Percentiles rank a stretch among this genome's conserved stretches.
These are phyloP conservation scores for Gavia stellata DNA, from an alignment of 2,113 vertebrate species.

Conservation along the genomic window DNA sequence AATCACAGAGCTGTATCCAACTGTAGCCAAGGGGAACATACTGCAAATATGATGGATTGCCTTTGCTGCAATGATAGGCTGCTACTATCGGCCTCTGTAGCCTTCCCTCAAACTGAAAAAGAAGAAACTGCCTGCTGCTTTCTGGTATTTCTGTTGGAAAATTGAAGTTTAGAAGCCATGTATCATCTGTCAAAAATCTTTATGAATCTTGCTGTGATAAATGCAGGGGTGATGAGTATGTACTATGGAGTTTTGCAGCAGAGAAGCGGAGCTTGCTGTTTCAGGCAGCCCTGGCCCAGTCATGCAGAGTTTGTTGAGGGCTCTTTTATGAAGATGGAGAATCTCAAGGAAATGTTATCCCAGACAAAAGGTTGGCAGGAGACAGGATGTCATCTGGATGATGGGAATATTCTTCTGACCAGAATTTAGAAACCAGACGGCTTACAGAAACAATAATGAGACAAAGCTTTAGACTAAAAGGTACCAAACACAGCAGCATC, in stretches of 20 bases:
- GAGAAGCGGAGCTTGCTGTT: not conserved
- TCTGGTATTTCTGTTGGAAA: not conserved
- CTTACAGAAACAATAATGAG: not conserved
- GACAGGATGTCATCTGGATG: not conserved
- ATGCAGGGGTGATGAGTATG: not conserved
- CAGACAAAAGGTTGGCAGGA: not conserved
- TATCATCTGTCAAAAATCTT: not conserved
- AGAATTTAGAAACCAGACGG: not conserved
- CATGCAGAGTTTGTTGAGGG: not conserved
- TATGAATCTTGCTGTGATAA: not conserved
- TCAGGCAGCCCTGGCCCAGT: not conserved
- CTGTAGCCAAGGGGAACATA: not conserved
- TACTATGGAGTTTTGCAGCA: not conserved
- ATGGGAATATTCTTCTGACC: not conserved
- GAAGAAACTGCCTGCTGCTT: not conserved
- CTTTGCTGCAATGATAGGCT: not conserved
- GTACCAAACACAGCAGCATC: not conserved
- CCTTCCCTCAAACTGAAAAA: not conserved
- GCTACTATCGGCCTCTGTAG: not conserved
- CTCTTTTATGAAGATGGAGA: not conserved
- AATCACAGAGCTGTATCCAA: not conserved
- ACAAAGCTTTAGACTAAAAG: not conserved
- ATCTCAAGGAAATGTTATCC: not conserved
- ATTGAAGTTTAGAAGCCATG: not conserved
- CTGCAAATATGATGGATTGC: not conserved